Percentiles rank a stretch among this genome's conserved stretches.
phyloP scores from a whole-genome alignment of 2,888 invertebrate genomes.

The Eutolmus rufibarbis region DNA sequence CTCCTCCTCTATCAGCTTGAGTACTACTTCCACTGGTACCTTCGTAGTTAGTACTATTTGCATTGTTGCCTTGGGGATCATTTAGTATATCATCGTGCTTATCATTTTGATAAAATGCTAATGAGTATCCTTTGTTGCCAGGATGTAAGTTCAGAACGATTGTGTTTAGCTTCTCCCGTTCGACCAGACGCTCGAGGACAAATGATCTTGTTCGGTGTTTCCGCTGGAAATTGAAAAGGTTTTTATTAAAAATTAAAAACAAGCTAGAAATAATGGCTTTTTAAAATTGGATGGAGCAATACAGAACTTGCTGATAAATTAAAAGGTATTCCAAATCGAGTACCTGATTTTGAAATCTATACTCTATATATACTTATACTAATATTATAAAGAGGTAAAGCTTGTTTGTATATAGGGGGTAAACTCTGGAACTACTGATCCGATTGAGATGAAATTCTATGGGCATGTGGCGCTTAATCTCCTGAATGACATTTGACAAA shows the following conservation, averaged over 20 bases:
- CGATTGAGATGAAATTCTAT: no score
- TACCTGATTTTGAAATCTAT: no score
- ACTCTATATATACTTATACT: no score
- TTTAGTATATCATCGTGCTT: conserved; percentile 63
- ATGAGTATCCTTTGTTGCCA: conserved; percentile 89
- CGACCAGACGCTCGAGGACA: conserved; percentile 84
- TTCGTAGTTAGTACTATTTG: conserved; percentile 44
- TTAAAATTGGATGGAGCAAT: not conserved
- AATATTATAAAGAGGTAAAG: no score
- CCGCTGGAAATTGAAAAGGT: conserved; percentile 52
- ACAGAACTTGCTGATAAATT: not conserved
- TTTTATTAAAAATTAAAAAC: not conserved
- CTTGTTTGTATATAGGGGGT: no score
- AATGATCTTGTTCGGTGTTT: conserved; percentile 67
- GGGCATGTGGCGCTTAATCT: no score
- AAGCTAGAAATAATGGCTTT: not conserved
- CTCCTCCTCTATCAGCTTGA: conserved; percentile 15
- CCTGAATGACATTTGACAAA: no score
- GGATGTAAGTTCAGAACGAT: conserved; percentile 90
- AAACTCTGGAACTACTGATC: no score
- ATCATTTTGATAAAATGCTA: conserved; percentile 60
- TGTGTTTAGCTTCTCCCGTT: conserved; percentile 85
- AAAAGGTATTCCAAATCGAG: no score
- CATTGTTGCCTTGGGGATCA: conserved; percentile 56
- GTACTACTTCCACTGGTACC: conserved; percentile 11